A percentile compares a stretch with the other conserved stretches of the same genome.
phyloP scores from a whole-genome alignment of 2,888 invertebrate genomes.

The Lamproptera curius region DNA sequence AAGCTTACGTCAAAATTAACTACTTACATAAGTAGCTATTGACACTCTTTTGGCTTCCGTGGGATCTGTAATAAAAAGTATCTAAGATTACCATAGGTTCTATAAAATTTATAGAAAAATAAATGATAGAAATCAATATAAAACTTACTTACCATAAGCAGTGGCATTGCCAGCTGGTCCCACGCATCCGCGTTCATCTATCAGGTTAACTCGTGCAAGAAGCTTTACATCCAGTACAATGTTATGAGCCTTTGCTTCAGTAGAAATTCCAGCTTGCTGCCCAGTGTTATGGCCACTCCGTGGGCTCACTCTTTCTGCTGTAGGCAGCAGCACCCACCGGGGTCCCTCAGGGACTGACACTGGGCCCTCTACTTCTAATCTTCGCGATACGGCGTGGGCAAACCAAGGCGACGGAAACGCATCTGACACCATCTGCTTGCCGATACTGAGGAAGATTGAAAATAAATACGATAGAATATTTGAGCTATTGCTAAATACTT shows the following conservation, averaged over 20 bases:
- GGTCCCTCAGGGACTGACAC: conserved; percentile 42
- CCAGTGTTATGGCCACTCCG: not conserved
- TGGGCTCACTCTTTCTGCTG: conserved; percentile 36
- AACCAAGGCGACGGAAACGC: conserved; percentile 61
- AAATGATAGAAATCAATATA: too few relatives aligned
- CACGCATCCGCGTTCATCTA: conserved; percentile 57
- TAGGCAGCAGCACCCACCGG: conserved; percentile 46
- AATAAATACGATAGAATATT: too few relatives aligned
- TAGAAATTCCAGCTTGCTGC: too few relatives aligned
- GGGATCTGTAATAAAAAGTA: conserved; percentile 49
- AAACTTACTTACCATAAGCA: conserved; percentile 49
- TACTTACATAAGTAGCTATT: conserved; percentile 54
- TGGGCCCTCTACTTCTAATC: conserved; percentile 41
- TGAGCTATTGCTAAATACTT: too few relatives aligned
- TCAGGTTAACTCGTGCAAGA: conserved; percentile 53
- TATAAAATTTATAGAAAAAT: not conserved
- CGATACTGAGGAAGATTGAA: conserved; percentile 46
- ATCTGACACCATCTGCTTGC: conserved; percentile 62
- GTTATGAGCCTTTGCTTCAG: not conserved
- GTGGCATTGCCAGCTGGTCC: conserved; percentile 61
- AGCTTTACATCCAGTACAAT: conserved; percentile 48
- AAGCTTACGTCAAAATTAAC: not conserved
- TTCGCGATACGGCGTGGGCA: conserved; percentile 44
- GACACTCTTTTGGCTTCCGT: conserved; percentile 35
- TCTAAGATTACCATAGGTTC: not conserved